phyloP scores from a whole-genome alignment of 2,113 vertebrate species.

The Mola mola region DNA sequence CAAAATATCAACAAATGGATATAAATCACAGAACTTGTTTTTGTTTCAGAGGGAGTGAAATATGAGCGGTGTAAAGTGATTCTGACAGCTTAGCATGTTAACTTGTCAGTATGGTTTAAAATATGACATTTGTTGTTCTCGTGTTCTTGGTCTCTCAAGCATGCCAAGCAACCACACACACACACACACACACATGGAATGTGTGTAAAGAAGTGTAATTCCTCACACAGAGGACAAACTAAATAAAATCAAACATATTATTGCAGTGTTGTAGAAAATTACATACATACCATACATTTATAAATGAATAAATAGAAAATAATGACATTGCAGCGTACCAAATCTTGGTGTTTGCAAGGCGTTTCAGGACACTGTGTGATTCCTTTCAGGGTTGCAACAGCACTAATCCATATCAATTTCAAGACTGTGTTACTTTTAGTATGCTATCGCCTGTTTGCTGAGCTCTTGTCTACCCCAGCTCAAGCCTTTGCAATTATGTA shows the following conservation, averaged over 20 bases:
- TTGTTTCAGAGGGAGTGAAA: conserved; percentile 16
- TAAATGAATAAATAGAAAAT: too few species aligned
- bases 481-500: not conserved
- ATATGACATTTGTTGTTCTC: not conserved
- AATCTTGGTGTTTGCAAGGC: too few species aligned
- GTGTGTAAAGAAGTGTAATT: not conserved
- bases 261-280: not conserved
- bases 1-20: conserved; percentile 21
- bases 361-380: too few species aligned
- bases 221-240: not conserved
- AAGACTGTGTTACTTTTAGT: not conserved
- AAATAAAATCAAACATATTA: not conserved
- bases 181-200: not conserved
- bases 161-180: not conserved
- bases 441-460: not conserved
- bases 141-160: not conserved
- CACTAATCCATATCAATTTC: not conserved
- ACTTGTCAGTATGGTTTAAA: not conserved
- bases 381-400: not conserved
- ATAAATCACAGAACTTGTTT: conserved; percentile 11
- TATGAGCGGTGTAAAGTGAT: not conserved
- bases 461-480: not conserved
- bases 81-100: conserved; percentile 14
- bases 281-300: too few species aligned
- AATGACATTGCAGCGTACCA: not conserved